A percentile compares a stretch with the other conserved stretches of the same genome.
These are phyloP conservation scores for Ptilodon capucinus DNA, from an alignment of 2,888 invertebrate genomes.

Conservation along the genomic window DNA sequence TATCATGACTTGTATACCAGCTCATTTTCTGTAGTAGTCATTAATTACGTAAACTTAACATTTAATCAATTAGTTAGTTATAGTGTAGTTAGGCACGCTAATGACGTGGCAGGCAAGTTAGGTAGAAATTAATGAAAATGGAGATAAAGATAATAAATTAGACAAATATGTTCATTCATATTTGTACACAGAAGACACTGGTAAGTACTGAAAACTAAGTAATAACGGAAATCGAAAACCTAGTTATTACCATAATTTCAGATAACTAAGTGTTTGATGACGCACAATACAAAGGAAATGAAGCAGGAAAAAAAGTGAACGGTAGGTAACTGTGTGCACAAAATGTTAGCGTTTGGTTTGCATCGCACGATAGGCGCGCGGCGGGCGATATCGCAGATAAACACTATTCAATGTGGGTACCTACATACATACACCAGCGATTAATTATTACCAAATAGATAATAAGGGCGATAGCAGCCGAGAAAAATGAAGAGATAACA, in stretches of 20 bases:
- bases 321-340: slow-evolving; percentile 12
- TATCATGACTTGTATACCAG: slow-evolving; percentile 6
- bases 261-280: slow-evolving; percentile 31
- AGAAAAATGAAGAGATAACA: slow-evolving; percentile 7
- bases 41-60: too few species aligned
- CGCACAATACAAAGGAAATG: slow-evolving; percentile 24
- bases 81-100: too few species aligned
- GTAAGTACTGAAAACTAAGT: slow-evolving; percentile 10
- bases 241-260: slow-evolving; percentile 26
- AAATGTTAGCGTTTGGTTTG: slow-evolving; percentile 6
- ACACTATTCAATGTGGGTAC: neutral
- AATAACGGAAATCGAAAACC: slow-evolving; percentile 24
- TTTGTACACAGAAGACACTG: neutral
- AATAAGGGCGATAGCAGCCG: slow-evolving; percentile 9
- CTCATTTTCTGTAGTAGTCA: too few species aligned
- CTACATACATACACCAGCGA: too few species aligned
- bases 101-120: too few species aligned
- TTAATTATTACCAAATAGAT: slow-evolving; percentile 9
- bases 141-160: too few species aligned
- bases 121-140: too few species aligned
- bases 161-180: too few species aligned
- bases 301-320: slow-evolving; percentile 16
- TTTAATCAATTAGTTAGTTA: too few species aligned
- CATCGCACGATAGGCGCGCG: neutral
- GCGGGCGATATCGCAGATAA: neutral